phyloP scores from a whole-genome alignment of 2,888 invertebrate genomes.

The Troides oblongomaculatus region DNA sequence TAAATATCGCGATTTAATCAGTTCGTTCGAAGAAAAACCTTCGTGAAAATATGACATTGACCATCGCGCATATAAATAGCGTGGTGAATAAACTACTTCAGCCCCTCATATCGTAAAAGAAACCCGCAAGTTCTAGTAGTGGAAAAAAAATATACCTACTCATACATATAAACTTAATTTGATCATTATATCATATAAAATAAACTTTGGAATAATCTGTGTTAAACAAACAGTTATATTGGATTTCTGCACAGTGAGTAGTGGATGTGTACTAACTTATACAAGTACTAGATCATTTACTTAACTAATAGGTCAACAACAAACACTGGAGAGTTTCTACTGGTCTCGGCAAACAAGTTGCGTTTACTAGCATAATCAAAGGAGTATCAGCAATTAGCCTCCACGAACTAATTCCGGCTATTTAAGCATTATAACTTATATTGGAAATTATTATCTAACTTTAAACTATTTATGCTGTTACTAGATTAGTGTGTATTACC shows the following conservation, averaged over 20 bases:
- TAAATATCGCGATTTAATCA: too few relatives aligned
- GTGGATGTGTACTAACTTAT: neutral
- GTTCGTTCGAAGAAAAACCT: too few relatives aligned
- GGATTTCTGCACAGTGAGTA: neutral
- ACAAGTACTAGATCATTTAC: conserved; percentile 1
- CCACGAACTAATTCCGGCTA: neutral
- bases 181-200: neutral
- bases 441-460: neutral
- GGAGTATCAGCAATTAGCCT: conserved; percentile 1
- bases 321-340: conserved; percentile 1
- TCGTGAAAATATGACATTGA: too few relatives aligned
- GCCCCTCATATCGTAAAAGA: too few relatives aligned
- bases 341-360: conserved; percentile 2
- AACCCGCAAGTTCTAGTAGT: too few relatives aligned
- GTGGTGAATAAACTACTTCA: too few relatives aligned
- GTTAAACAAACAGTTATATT: neutral
- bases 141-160: too few relatives aligned
- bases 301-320: conserved; percentile 9
- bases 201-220: neutral
- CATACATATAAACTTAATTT: too few relatives aligned
- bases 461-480: neutral
- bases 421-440: neutral
- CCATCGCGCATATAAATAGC: too few relatives aligned
- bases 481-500: too few relatives aligned
- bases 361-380: conserved; percentile 2